Percentiles rank a stretch among this genome's conserved stretches.
These are phyloP conservation scores for Synanceia verrucosa DNA, from an alignment of 2,797 vertebrate genomes.

Conservation along the genomic window DNA sequence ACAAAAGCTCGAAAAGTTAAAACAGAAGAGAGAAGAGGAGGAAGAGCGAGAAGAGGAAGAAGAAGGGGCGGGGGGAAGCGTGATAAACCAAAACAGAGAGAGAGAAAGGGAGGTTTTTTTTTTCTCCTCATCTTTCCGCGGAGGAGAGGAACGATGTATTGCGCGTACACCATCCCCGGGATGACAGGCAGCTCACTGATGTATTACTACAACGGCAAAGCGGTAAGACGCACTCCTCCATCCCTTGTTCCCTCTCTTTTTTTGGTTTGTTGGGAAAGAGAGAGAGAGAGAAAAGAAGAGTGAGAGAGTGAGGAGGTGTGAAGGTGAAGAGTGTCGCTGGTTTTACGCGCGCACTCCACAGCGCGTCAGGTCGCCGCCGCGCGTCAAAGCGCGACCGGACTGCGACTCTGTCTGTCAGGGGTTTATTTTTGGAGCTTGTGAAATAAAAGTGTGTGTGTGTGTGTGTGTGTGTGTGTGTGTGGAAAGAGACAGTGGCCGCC, in stretches of 20 bases:
- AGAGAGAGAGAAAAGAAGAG: background rate
- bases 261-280: slow-evolving; percentile 9
- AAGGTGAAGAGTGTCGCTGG: slow-evolving; percentile 56
- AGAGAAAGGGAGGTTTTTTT: slow-evolving; percentile 1
- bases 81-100: slow-evolving; percentile 23
- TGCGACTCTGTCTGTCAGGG: slow-evolving; percentile 29
- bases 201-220: slow-evolving; percentile 98
- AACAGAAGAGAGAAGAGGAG: slow-evolving; percentile 11
- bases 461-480: background rate
- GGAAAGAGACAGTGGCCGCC: slow-evolving; percentile 19
- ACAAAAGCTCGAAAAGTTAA: slow-evolving; percentile 81
- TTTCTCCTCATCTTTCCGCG: slow-evolving; percentile 33
- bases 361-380: slow-evolving; percentile 30
- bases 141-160: slow-evolving; percentile 89
- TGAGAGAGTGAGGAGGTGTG: slow-evolving; percentile 52
- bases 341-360: slow-evolving; percentile 49
- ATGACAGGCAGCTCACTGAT: slow-evolving; percentile 93
- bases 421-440: slow-evolving; percentile 19
- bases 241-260: background rate
- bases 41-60: slow-evolving; percentile 21
- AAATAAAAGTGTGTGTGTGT: background rate
- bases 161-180: slow-evolving; percentile 95
- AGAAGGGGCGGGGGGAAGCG: slow-evolving; percentile 36
- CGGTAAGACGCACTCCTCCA: slow-evolving; percentile 84
- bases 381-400: slow-evolving; percentile 45